Percentiles rank a stretch among this genome's conserved stretches.
Conservation (phyloP, 2,797 vertebrate genomes). For the Peromyscus eremicus region DNA sequence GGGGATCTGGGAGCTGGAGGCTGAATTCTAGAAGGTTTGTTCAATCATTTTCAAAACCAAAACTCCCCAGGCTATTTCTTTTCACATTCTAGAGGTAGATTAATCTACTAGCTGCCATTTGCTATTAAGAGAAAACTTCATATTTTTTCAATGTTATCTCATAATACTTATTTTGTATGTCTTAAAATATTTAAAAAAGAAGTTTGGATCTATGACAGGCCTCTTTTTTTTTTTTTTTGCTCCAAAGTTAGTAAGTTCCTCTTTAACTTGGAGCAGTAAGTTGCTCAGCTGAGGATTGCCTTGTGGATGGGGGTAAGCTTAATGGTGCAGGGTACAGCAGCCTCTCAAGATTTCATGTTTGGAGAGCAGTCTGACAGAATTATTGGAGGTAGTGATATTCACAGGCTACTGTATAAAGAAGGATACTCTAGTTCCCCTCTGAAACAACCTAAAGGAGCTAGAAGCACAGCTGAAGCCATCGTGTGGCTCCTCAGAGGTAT, state of each 20-base stretch:
- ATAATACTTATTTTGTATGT: neutral
- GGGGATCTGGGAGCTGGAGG: neutral
- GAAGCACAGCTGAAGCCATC: neutral
- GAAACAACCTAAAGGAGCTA: neutral
- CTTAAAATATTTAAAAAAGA: conserved; percentile 40
- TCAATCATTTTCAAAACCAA: conserved; percentile 44
- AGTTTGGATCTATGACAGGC: neutral
- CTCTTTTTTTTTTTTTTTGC: neutral
- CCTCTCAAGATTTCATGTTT: neutral
- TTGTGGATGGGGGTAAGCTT: neutral
- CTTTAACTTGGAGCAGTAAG: neutral
- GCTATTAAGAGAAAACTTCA: conserved; percentile 20
- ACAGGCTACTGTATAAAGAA: neutral
- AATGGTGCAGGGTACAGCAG: conserved; percentile 13
- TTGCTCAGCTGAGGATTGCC: neutral
- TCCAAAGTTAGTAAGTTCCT: conserved; percentile 6
- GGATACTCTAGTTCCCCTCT: neutral
- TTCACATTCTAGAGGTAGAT: neutral
- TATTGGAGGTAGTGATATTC: neutral
- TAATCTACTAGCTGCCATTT: neutral
- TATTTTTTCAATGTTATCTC: neutral
- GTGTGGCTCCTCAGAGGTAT: neutral
- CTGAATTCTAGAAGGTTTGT: neutral
- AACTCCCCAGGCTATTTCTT: conserved; percentile 23
- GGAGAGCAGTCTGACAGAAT: conserved; percentile 23